Conservation (phyloP, 2,797 vertebrate genomes). For the Rhodeus uyekii region DNA sequence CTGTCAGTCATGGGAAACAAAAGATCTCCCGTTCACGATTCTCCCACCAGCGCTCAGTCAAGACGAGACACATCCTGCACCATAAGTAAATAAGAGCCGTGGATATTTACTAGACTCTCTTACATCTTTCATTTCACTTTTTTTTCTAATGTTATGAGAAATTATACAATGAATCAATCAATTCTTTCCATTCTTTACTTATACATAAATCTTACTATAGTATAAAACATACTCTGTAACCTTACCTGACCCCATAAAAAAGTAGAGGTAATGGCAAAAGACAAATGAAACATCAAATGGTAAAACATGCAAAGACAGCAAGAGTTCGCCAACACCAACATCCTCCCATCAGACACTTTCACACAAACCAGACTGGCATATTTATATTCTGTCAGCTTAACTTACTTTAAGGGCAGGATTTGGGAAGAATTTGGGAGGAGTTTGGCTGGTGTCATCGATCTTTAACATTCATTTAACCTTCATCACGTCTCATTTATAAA, state of each 20-base stretch:
- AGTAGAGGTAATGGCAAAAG: background rate
- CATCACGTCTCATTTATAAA: background rate
- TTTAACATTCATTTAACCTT: conserved; percentile 50
- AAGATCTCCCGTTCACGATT: background rate
- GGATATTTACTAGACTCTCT: background rate
- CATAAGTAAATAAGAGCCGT: background rate
- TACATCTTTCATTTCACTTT: background rate
- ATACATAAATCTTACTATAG: background rate
- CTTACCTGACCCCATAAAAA: conserved; percentile 8
- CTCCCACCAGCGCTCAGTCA: background rate
- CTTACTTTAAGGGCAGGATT: conserved; percentile 66
- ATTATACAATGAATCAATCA: background rate
- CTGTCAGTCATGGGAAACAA: background rate
- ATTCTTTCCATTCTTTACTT: background rate
- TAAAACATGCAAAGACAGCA: conserved; percentile 33
- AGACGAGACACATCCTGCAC: background rate
- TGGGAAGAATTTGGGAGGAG: background rate
- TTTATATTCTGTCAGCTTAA: conserved; percentile 67
- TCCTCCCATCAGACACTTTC: no score
- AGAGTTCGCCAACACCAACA: conserved; percentile 72
- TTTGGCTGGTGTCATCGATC: background rate
- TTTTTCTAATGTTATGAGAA: background rate
- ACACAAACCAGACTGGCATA: no score
- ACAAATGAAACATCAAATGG: background rate
- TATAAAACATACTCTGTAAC: background rate